phyloP scores from a whole-genome alignment of 2,888 invertebrate genomes.

The Altica lythri region DNA sequence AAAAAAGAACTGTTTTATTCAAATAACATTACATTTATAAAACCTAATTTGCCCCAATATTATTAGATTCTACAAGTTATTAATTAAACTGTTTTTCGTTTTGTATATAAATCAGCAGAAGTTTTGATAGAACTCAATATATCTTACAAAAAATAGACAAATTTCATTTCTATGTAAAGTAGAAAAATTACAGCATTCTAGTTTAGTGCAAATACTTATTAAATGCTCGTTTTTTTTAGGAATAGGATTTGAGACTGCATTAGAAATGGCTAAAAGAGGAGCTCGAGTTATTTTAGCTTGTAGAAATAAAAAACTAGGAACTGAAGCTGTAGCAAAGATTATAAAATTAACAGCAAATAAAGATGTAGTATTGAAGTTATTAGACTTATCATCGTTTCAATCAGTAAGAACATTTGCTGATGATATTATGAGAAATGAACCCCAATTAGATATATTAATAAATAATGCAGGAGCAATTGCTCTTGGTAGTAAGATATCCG shows the following conservation, averaged over 20 bases:
- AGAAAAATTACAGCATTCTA: too few species aligned
- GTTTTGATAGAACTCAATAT: too few species aligned
- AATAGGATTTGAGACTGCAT: conserved; percentile 56
- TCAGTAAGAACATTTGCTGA: conserved; percentile 66
- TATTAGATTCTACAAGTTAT: too few species aligned
- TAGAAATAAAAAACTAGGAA: conserved; percentile 49
- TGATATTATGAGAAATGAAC: conserved; percentile 60
- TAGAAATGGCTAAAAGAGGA: conserved; percentile 58
- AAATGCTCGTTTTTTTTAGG: conserved; percentile 48
- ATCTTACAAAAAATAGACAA: too few species aligned
- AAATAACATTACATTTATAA: too few species aligned
- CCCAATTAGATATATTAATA: conserved; percentile 65
- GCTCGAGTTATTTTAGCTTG: conserved; percentile 63
- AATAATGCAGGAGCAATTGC: conserved; percentile 68
- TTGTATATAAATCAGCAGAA: too few species aligned
- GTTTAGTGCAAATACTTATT: too few species aligned
- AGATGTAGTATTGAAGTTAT: conserved; percentile 53
- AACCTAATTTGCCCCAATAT: too few species aligned
- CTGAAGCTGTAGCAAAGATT: conserved; percentile 46
- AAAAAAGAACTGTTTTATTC: too few species aligned
- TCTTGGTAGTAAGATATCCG: conserved; percentile 57
- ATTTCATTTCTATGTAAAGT: too few species aligned
- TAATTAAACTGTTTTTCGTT: too few species aligned
- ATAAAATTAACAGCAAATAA: conserved; percentile 48
- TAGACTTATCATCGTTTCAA: conserved; percentile 61